Conservation (phyloP, 1,140 invertebrate genomes). For the Heterodera schachtii region DNA sequence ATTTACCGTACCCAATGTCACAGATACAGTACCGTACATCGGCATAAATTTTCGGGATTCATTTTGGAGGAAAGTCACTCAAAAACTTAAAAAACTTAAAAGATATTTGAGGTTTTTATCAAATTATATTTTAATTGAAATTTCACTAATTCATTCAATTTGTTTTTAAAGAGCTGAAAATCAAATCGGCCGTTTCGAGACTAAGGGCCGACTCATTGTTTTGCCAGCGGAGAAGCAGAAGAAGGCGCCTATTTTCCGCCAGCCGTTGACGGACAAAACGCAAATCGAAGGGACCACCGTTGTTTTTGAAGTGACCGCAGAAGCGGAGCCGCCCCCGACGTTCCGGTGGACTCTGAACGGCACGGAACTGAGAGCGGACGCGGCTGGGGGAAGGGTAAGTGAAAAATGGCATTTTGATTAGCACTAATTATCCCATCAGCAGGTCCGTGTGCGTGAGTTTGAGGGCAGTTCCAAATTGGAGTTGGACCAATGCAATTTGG, state of each 20-base stretch:
- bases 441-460: constrained; percentile 60
- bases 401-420: background rate
- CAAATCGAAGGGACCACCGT: constrained; percentile 58
- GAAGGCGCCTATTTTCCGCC: constrained; percentile 59
- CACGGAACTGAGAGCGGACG: constrained; percentile 35
- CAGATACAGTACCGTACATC: too few relatives aligned
- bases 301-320: constrained; percentile 63
- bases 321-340: constrained; percentile 57
- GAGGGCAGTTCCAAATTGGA: constrained; percentile 62
- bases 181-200: constrained; percentile 61
- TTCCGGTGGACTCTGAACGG: constrained; percentile 62
- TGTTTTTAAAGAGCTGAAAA: constrained; percentile 55
- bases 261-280: constrained; percentile 55
- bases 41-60: too few relatives aligned
- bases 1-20: too few relatives aligned
- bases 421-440: background rate
- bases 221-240: constrained; percentile 60
- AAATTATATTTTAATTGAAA: background rate
- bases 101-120: background rate
- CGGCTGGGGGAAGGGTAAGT: constrained; percentile 2
- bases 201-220: constrained; percentile 62
- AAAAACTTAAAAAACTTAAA: too few relatives aligned
- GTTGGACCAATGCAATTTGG: constrained; percentile 48
- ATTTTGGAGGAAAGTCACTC: too few relatives aligned
- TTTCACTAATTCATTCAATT: background rate